Evolutionary conservation across 2,797 vertebrate genomes (phyloP).

Genomic region (Sebastes variabilis): DNA sequence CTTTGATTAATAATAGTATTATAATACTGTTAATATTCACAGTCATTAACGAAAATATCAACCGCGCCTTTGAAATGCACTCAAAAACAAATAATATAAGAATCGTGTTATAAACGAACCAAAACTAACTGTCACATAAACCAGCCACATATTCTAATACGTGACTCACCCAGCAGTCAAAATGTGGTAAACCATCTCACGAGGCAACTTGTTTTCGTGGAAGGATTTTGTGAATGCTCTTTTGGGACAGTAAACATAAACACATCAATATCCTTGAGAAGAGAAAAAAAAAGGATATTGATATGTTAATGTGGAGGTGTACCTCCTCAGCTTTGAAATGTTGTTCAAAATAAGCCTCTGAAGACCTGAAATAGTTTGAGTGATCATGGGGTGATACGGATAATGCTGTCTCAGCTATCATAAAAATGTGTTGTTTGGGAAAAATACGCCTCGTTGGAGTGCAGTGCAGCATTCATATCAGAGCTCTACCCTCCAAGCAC

Average conservation of each 20-base stretch:
- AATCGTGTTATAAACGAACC: background rate
- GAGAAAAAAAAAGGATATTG: background rate
- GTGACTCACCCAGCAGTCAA: background rate
- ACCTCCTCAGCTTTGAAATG: slow-evolving; percentile 35
- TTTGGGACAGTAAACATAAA: slow-evolving; percentile 44
- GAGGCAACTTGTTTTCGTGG: slow-evolving; percentile 14
- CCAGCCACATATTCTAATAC: background rate
- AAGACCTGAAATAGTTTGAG: slow-evolving; percentile 43
- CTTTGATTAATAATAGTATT: background rate
- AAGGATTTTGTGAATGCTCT: slow-evolving; percentile 30
- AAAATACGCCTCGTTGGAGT: slow-evolving; percentile 22
- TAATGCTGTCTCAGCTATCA: slow-evolving; percentile 48
- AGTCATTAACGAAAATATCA: background rate
- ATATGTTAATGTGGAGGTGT: slow-evolving; percentile 24
- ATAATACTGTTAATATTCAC: background rate
- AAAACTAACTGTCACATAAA: background rate
- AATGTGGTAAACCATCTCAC: background rate
- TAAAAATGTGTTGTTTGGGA: slow-evolving; percentile 44
- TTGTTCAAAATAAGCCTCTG: slow-evolving; percentile 35
- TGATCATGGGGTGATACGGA: slow-evolving; percentile 42
- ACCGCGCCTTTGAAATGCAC: background rate
- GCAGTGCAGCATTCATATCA: background rate
- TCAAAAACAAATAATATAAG: background rate
- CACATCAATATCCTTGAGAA: slow-evolving; percentile 18
- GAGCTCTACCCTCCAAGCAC: background rate